Evolutionary conservation across 2,888 invertebrate genomes (phyloP).

Genomic region (Clivina fossor): DNA sequence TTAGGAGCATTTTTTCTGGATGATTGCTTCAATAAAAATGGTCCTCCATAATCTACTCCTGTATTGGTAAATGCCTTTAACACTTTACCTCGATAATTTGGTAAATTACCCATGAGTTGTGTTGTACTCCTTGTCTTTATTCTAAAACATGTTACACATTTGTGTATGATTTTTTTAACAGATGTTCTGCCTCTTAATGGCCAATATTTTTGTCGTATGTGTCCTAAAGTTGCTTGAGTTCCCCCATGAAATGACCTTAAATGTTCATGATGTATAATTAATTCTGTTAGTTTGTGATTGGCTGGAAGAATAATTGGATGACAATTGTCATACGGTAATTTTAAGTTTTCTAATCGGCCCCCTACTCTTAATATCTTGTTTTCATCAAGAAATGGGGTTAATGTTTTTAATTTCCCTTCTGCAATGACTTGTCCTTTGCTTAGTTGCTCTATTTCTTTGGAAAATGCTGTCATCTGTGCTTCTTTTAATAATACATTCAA

Average conservation of each 20-base stretch:
- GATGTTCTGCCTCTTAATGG: constrained; percentile 28
- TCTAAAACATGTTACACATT: constrained; percentile 33
- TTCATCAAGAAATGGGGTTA: too few relatives aligned
- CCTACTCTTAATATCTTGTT: too few relatives aligned
- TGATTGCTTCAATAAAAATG: constrained; percentile 31
- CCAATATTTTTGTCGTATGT: constrained; percentile 37
- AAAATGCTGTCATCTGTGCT: neutral
- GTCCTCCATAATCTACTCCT: constrained; percentile 40
- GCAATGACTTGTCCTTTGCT: too few relatives aligned
- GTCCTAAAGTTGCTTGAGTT: constrained; percentile 36
- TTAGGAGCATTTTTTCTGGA: constrained; percentile 9
- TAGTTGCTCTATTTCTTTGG: neutral
- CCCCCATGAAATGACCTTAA: constrained; percentile 14
- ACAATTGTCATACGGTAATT: constrained; percentile 6
- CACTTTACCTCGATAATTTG: constrained; percentile 31
- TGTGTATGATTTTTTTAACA: constrained; percentile 26
- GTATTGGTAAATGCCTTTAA: constrained; percentile 31
- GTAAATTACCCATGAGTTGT: constrained; percentile 40
- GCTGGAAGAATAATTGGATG: constrained; percentile 5
- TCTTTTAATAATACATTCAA: too few relatives aligned
- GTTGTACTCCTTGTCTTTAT: constrained; percentile 5
- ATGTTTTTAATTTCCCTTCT: too few relatives aligned
- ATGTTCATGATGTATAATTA: constrained; percentile 11
- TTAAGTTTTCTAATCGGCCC: too few relatives aligned
- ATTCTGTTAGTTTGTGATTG: constrained; percentile 6